phyloP scores from a whole-genome alignment of 2,888 invertebrate genomes.

The Mesorhabditis spiculigera region DNA sequence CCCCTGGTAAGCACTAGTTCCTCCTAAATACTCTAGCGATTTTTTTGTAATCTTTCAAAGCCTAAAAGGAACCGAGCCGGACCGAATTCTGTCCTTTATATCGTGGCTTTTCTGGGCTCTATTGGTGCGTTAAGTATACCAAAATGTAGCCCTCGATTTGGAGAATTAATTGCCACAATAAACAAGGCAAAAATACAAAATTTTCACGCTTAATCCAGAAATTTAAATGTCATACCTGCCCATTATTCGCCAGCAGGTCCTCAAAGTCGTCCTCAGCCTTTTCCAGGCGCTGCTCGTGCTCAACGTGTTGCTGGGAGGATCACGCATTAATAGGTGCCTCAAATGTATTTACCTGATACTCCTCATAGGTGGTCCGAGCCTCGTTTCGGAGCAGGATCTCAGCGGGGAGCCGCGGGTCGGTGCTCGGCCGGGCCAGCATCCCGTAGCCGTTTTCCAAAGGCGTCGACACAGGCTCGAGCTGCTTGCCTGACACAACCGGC shows the following conservation, averaged over 20 bases:
- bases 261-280: constrained; percentile 31
- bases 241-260: constrained; percentile 22
- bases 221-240: constrained; percentile 15
- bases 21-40: not conserved
- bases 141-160: too few species aligned
- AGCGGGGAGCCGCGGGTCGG: constrained; percentile 26
- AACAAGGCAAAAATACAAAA: too few species aligned
- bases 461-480: not conserved
- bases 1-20: too few species aligned
- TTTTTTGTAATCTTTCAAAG: not conserved
- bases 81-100: too few species aligned
- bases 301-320: constrained; percentile 9
- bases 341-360: constrained; percentile 11
- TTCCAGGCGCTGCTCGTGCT: constrained; percentile 19
- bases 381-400: constrained; percentile 27
- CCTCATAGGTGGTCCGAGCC: constrained; percentile 20
- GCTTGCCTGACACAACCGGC: not conserved
- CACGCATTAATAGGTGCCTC: not conserved
- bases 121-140: too few species aligned
- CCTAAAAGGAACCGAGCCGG: not conserved
- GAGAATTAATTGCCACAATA: too few species aligned
- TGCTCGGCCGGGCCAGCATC: constrained; percentile 9
- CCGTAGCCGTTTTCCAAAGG: constrained; percentile 9
- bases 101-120: too few species aligned
- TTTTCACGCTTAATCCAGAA: too few species aligned